phyloP scores from a whole-genome alignment of 2,888 invertebrate genomes.

The Dysmachus trigonus region DNA sequence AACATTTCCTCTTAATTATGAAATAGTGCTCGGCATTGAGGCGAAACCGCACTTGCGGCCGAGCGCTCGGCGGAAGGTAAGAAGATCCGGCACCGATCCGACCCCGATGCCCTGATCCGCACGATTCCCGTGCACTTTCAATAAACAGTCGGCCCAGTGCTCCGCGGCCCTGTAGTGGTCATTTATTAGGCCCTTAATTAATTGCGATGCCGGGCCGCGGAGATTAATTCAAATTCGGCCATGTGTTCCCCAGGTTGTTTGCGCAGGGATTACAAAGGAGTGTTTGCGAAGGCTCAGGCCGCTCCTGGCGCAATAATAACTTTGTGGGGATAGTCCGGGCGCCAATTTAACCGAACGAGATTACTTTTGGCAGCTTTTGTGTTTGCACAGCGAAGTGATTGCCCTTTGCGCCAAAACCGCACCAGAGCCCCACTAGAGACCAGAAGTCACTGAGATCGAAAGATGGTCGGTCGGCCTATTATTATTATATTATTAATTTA shows the following conservation, averaged over 20 bases:
- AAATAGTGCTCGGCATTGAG: background rate
- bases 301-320: background rate
- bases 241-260: background rate
- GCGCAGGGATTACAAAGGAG: background rate
- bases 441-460: background rate
- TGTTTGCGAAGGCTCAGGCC: background rate
- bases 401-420: background rate
- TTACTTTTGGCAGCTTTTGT: background rate
- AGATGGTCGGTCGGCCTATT: background rate
- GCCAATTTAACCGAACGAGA: background rate
- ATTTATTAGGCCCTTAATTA: conserved; percentile 5
- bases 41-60: background rate
- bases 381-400: background rate
- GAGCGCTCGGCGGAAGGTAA: background rate
- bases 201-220: background rate
- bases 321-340: background rate
- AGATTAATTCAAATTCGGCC: conserved; percentile 3
- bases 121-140: background rate
- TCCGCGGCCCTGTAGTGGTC: background rate
- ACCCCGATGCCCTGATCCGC: background rate
- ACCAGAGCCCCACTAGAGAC: background rate
- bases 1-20: background rate
- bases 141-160: background rate
- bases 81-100: background rate
- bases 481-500: too few relatives aligned